Evolutionary conservation across 1,140 invertebrate genomes (phyloP).

Genomic region (Campoletis sonorensis): DNA sequence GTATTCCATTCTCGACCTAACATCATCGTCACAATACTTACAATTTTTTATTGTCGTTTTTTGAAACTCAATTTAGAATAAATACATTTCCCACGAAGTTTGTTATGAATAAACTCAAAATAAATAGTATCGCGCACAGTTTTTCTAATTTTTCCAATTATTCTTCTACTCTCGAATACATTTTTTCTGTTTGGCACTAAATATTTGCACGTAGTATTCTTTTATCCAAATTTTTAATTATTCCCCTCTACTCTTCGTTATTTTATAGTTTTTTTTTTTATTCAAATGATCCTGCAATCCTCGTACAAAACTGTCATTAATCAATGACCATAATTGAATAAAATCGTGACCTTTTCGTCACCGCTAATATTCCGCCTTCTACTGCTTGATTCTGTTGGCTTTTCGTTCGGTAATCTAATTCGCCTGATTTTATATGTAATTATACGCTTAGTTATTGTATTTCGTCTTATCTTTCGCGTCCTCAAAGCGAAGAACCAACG

Average conservation of each 20-base stretch:
- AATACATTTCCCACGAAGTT: background rate
- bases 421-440: constrained; percentile 1
- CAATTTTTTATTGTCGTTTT: background rate
- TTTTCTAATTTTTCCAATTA: background rate
- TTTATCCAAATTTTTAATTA: background rate
- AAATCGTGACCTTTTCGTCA: background rate
- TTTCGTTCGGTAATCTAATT: background rate
- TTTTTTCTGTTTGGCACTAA: background rate
- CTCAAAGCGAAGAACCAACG: background rate
- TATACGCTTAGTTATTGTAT: constrained; percentile 14
- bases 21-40: constrained; percentile 6
- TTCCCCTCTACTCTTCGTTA: background rate
- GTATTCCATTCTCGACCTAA: constrained; percentile 26
- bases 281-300: background rate
- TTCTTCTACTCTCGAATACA: background rate
- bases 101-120: background rate
- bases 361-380: background rate
- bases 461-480: background rate
- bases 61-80: background rate
- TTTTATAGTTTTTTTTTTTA: background rate
- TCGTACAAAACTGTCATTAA: background rate
- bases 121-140: constrained; percentile 12
- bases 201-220: no score
- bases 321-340: background rate
- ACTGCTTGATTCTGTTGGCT: background rate